Conservation (phyloP, 37 sponge, comb jelly and placozoan genomes). For the Aplysina aerophoba region DNA sequence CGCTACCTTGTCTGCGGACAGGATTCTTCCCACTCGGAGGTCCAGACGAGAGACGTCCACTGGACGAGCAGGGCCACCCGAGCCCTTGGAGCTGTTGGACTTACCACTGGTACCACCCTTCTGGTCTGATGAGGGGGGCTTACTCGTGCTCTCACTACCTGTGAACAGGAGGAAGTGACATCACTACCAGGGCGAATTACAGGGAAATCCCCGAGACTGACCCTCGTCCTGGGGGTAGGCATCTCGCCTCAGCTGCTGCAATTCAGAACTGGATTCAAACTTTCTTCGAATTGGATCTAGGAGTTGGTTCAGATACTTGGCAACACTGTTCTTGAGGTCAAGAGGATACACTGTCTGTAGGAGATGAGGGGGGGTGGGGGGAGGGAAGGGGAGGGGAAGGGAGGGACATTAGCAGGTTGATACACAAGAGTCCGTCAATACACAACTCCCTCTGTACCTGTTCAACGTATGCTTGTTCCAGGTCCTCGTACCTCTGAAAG, state of each 20-base stretch:
- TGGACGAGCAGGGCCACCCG: slow-evolving; percentile 42
- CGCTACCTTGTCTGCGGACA: slow-evolving; percentile 73
- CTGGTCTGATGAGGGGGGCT: no score
- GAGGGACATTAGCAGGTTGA: no score
- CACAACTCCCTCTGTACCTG: no score
- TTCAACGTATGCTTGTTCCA: slow-evolving; percentile 78
- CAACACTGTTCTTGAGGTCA: slow-evolving; percentile 92
- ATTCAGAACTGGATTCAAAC: slow-evolving; percentile 66
- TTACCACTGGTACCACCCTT: no score
- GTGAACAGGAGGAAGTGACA: no score
- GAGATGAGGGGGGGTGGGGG: background rate
- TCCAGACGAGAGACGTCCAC: slow-evolving; percentile 88
- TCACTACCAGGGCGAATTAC: no score
- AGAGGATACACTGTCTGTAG: slow-evolving; percentile 74
- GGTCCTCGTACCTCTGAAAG: slow-evolving; percentile 62
- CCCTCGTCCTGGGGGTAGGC: slow-evolving; percentile 82
- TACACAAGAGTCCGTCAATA: no score
- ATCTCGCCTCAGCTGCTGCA: slow-evolving; percentile 59
- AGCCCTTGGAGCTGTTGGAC: no score
- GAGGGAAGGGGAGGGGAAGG: no score
- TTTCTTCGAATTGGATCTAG: slow-evolving; percentile 82
- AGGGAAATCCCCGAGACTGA: background rate
- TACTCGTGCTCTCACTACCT: no score
- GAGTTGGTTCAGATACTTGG: slow-evolving; percentile 78
- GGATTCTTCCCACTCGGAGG: slow-evolving; percentile 80